Conservation (phyloP, 2,888 invertebrate species). For the Uloborus plumipes region DNA sequence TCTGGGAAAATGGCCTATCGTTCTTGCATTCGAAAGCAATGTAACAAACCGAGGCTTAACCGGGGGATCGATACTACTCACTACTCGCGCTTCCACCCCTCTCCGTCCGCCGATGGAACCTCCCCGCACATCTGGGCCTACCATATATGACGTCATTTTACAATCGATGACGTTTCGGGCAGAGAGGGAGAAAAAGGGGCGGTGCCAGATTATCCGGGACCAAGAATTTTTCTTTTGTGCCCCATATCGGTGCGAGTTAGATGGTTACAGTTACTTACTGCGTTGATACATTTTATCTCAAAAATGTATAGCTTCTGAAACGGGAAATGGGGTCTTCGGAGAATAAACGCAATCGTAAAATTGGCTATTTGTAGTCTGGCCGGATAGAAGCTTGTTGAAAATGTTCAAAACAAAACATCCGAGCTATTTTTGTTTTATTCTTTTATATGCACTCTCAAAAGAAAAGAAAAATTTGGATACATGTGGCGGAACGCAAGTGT, state of each 20-base stretch:
- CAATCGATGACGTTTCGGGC: conserved; percentile 60
- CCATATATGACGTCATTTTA: conserved; percentile 60
- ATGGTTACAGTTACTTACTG: conserved; percentile 32
- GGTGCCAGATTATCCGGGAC: conserved; percentile 47
- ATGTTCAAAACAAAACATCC: no score
- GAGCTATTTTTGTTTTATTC: no score
- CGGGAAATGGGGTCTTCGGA: no score
- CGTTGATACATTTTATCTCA: conserved; percentile 41
- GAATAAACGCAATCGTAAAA: no score
- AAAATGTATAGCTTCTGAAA: no score
- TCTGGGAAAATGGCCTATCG: conserved; percentile 9
- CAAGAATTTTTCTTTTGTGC: conserved; percentile 43
- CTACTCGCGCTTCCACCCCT: conserved; percentile 57
- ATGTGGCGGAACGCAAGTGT: no score
- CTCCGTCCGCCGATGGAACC: conserved; percentile 26
- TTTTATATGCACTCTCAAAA: no score
- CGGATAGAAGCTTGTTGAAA: no score
- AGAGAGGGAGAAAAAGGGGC: conserved; percentile 13
- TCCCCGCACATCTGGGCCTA: conserved; percentile 58
- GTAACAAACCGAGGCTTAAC: conserved; percentile 42
- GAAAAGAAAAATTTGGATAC: no score
- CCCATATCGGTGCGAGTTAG: conserved; percentile 43
- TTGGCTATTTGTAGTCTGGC: no score
- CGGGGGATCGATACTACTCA: conserved; percentile 37
- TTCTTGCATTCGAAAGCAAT: conserved; percentile 10